Conservation (phyloP, 2,797 vertebrate genomes). For the Sciaenops ocellatus region DNA sequence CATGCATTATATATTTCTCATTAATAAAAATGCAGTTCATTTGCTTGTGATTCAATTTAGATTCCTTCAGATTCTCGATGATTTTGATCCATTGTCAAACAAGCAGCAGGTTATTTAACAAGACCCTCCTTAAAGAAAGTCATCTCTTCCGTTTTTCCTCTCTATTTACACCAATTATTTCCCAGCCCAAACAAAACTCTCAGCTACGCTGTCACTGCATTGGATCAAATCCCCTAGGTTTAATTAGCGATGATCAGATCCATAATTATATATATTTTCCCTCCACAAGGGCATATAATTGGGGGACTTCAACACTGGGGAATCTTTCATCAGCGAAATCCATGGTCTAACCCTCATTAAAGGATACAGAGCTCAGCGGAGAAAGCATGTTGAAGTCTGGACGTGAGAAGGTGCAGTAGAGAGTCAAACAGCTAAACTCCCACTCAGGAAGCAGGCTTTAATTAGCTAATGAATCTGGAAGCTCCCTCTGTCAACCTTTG, state of each 20-base stretch:
- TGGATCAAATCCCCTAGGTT: slow-evolving; percentile 77
- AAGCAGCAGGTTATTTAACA: not conserved
- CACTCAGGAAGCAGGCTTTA: slow-evolving; percentile 67
- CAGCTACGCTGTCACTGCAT: slow-evolving; percentile 53
- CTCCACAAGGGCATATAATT: slow-evolving; percentile 79
- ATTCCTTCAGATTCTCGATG: not conserved
- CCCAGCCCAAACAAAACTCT: slow-evolving; percentile 58
- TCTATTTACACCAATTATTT: slow-evolving; percentile 61
- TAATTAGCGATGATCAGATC: slow-evolving; percentile 85
- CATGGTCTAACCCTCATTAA: slow-evolving; percentile 79
- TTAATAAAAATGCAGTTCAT: not conserved
- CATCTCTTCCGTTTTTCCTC: slow-evolving; percentile 17
- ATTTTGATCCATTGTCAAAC: slow-evolving; percentile 17
- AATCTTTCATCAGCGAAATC: slow-evolving; percentile 74
- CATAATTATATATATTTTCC: slow-evolving; percentile 82
- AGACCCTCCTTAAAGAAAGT: slow-evolving; percentile 11
- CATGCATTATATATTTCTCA: not conserved
- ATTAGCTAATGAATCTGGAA: slow-evolving; percentile 77
- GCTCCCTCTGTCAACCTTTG: slow-evolving; percentile 65
- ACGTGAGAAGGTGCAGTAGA: slow-evolving; percentile 50
- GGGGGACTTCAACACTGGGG: slow-evolving; percentile 64
- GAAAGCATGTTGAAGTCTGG: slow-evolving; percentile 54
- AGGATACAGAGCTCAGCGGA: slow-evolving; percentile 54
- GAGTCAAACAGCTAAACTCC: slow-evolving; percentile 58
- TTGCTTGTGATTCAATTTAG: not conserved